Evolutionary conservation across 2,113 vertebrate species (phyloP), one percentile per base, ranked within the genome.

Genomic region (Erythrocercus mccallii): DNA sequence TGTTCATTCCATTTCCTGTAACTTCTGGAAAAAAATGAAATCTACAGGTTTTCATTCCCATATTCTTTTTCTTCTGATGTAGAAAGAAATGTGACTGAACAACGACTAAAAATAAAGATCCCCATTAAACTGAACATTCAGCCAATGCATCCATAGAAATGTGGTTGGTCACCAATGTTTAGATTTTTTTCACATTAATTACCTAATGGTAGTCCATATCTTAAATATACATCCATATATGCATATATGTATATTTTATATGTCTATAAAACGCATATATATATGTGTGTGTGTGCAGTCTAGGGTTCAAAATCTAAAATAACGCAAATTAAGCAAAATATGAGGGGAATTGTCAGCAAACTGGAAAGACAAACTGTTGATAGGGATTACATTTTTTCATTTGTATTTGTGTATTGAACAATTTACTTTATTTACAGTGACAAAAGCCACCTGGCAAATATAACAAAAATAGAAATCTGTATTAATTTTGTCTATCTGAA

Each of bases 201-300:
- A 65, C 4, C 5, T 23, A 38, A 27, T 1, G 0, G 5, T 81
- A 23, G 2, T 48, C 9, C 69, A 2, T 61, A 6, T 37, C 6
- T 69, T 15, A 11, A 31, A 13, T 22, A 27, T 8, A 16, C 15
- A 18, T 3, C 20, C 3, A 14, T 27, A 6, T 11, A 8, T 14
- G 5, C 7, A 22, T 12, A 42, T 37, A 12, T 37, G 15, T 18
- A 18, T 37, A 17, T 37, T 17, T 60, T 37, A 17, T 18, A 37
- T 60, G 7, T 37, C 7, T 37, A 18, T 37, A 37, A 60, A 37
- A 60, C 37, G 57, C n/a, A 25, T 45, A 25, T 25, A 35, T 50
- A 12, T 19, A 24, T 24, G 19, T 37, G 35, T 48, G 12, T 24
- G 19, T 37, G 35, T 48, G 12, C 2, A 45, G 15, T 57, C 23